A percentile compares a stretch with the other conserved stretches of the same genome.
These are phyloP conservation scores for Megathymus violae DNA, from an alignment of 1,140 invertebrate species.

Conservation along the genomic window DNA sequence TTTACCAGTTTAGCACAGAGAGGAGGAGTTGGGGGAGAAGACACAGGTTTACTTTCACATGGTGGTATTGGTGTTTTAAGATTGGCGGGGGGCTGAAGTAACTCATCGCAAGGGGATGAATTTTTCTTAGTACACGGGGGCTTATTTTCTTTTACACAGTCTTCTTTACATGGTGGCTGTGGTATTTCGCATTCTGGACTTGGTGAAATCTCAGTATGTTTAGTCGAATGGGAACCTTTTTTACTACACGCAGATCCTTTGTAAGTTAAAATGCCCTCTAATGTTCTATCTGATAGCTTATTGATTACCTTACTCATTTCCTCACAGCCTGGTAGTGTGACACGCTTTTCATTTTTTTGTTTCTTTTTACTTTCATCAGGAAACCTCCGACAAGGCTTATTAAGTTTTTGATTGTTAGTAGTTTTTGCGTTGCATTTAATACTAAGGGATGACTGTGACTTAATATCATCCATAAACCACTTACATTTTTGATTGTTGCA, in stretches of 20 bases:
- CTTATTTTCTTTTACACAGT: slow-evolving; percentile 34
- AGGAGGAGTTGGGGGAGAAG: slow-evolving; percentile 3
- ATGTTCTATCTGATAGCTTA: slow-evolving; percentile 33
- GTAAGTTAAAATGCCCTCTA: slow-evolving; percentile 44
- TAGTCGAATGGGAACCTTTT: slow-evolving; percentile 24
- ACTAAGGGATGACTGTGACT: slow-evolving; percentile 39
- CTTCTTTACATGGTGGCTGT: slow-evolving; percentile 38
- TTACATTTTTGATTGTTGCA: slow-evolving; percentile 47
- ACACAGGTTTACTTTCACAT: slow-evolving; percentile 8
- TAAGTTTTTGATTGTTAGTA: slow-evolving; percentile 30
- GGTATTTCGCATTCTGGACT: slow-evolving; percentile 41
- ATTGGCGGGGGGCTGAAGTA: slow-evolving; percentile 21
- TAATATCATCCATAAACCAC: slow-evolving; percentile 42
- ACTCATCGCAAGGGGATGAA: slow-evolving; percentile 28
- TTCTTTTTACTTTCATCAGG: slow-evolving; percentile 8
- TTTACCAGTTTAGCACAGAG: slow-evolving; percentile 9
- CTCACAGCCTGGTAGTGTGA: slow-evolving; percentile 50
- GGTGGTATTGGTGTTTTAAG: background rate
- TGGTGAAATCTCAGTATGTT: slow-evolving; percentile 38
- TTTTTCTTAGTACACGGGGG: slow-evolving; percentile 41
- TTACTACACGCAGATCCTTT: slow-evolving; percentile 44
- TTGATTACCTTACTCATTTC: slow-evolving; percentile 34
- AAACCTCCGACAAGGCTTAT: slow-evolving; percentile 32
- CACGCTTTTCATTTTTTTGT: slow-evolving; percentile 46
- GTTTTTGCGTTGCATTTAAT: slow-evolving; percentile 34